Percentiles rank a stretch among this genome's conserved stretches.
These are phyloP conservation scores for Anagyrus pseudococci DNA, from an alignment of 2,888 invertebrate genomes.

Conservation along the genomic window DNA sequence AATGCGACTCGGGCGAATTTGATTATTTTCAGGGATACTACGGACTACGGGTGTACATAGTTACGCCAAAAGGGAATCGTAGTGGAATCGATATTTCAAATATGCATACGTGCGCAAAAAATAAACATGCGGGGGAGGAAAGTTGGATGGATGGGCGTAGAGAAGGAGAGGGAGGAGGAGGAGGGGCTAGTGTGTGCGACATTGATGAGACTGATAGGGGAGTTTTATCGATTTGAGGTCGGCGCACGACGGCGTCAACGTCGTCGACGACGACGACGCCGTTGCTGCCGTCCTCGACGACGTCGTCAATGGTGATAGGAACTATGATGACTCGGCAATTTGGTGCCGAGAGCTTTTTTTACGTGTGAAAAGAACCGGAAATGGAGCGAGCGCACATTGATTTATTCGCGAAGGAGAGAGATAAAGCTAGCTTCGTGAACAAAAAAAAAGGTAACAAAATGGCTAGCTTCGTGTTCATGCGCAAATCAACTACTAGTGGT, in stretches of 20 bases:
- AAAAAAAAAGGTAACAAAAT: too few relatives aligned
- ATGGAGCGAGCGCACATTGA: too few relatives aligned
- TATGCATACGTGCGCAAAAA: neutral
- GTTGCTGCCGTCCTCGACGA: too few relatives aligned
- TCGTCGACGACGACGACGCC: conserved; percentile 16
- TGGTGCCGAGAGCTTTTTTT: neutral
- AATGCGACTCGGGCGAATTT: too few relatives aligned
- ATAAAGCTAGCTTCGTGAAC: neutral
- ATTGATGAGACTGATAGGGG: conserved; percentile 3
- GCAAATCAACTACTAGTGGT: too few relatives aligned
- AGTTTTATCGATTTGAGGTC: conserved; percentile 18
- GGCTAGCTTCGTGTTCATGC: too few relatives aligned
- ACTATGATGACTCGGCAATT: neutral
- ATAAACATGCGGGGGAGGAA: neutral
- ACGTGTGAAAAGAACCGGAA: neutral
- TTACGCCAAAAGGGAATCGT: too few relatives aligned
- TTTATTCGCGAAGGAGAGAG: too few relatives aligned
- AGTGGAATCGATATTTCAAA: neutral
- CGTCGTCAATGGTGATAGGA: too few relatives aligned
- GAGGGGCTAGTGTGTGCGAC: neutral
- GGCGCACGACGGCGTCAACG: conserved; percentile 22
- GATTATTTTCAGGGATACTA: too few relatives aligned
- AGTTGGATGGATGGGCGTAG: neutral
- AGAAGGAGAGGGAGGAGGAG: neutral
- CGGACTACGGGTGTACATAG: too few relatives aligned